Conservation (phyloP, 2,113 vertebrate genomes). For the Ailurus styani region DNA sequence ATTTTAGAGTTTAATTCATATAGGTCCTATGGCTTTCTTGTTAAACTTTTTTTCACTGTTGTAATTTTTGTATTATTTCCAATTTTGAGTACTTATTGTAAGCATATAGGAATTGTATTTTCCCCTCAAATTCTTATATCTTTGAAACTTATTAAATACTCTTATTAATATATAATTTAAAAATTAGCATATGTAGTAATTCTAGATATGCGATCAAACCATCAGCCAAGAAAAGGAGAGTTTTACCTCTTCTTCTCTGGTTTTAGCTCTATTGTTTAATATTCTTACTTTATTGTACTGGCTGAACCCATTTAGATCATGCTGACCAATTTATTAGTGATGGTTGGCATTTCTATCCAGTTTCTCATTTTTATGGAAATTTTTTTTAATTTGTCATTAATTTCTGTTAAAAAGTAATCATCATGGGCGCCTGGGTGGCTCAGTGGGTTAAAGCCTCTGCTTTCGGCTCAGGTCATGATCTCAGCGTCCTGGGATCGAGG, state of each 20-base stretch:
- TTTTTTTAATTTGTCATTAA: not conserved
- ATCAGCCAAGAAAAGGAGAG: not conserved
- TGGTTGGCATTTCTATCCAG: not conserved
- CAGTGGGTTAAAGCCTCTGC: too few species aligned
- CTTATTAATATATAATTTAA: not conserved
- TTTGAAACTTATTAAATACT: not conserved
- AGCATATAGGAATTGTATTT: not conserved
- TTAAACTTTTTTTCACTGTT: slow-evolving; percentile 25
- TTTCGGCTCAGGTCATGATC: too few species aligned
- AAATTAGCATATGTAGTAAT: not conserved
- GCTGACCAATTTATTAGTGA: not conserved
- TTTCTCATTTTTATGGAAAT: not conserved
- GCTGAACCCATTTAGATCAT: not conserved
- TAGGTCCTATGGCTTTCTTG: not conserved
- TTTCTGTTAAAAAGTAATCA: not conserved
- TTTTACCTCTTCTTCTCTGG: not conserved
- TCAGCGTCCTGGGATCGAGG: too few species aligned
- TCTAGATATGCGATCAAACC: not conserved
- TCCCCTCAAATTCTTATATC: not conserved
- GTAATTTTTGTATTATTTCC: not conserved
- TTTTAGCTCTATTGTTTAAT: not conserved
- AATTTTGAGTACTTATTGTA: slow-evolving; percentile 18
- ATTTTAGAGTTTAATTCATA: slow-evolving; percentile 61
- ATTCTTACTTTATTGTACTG: slow-evolving; percentile 41
- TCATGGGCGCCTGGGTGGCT: too few species aligned